Base-by-base conservation (phyloP, 2,797 vertebrate genomes). In the Ptychobarbus kaznakovi region DNA sequence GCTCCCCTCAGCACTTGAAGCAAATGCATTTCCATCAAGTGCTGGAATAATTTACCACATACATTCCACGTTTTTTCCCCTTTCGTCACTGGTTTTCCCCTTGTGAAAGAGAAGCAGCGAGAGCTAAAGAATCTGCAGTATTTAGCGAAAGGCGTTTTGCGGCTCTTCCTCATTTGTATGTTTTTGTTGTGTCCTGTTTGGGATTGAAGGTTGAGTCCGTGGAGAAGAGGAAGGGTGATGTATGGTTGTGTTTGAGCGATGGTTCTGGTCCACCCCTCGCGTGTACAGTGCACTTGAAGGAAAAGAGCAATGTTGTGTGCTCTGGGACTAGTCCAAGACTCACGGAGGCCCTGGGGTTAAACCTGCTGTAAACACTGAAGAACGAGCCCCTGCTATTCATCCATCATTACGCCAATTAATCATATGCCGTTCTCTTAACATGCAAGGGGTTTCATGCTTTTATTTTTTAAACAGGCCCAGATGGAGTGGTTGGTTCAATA, bases 21-120 rank as follows among this genome's bases (percentile, higher is more conserved):
- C 86, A 86, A 88, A 90, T 80, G 86, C 81, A 86, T 89, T 90
- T 90, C 87, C 87, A 89, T 88, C 82, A 80, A 90, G 84, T 72
- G 74, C 79, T 88, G 85, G 83, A 88, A 88, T 89, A 83, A 90
- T 89, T 89, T 89, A 83, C 81, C 86, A 80, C 65, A 84, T 53
- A 75, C 46, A 84, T 42, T 87, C 73, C 79, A 51, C 15, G 0
- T 18, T 65, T 44, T 38, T 35, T 32, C 72, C 53, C 11, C 40
- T 53, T 51, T 81, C 46, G 44, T 81, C 15, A 12, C 69, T 72
- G 83, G 74, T 89, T 86, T 86, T 80, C 70, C 78, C 35, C 80
- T 79, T 20, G 22, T 56, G 72, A 84, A 70, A 82, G 22, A 80
- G 40, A 81, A 82, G 79, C 63, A 53, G n/a, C 1, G 2, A 56